Evolutionary conservation across 2,888 invertebrate species (phyloP).

Genomic region (Malthinus seriepunctatus): DNA sequence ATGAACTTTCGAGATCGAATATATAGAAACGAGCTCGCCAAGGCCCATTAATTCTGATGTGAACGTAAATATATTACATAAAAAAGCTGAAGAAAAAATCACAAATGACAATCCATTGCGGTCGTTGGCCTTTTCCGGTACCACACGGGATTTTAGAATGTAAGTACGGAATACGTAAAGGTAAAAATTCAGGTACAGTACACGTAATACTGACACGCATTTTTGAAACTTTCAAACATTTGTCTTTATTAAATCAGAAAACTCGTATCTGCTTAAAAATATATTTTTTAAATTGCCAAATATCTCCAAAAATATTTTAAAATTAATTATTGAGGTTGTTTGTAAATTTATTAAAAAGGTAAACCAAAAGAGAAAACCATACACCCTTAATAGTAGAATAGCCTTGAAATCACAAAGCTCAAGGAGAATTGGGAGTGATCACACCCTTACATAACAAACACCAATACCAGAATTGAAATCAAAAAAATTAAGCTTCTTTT

Average conservation of each 20-base stretch:
- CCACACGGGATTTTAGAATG: slow-evolving; percentile 33
- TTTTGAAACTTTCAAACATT: slow-evolving; percentile 38
- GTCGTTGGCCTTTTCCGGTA: slow-evolving; percentile 35
- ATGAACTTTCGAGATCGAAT: slow-evolving; percentile 11
- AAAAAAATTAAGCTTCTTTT: no score
- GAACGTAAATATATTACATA: slow-evolving; percentile 34
- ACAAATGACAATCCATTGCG: slow-evolving; percentile 35
- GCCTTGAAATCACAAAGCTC: no score
- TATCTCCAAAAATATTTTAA: no score
- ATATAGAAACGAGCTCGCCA: slow-evolving; percentile 31
- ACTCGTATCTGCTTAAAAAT: slow-evolving; percentile 3
- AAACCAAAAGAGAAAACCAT: no score
- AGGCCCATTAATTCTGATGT: slow-evolving; percentile 33
- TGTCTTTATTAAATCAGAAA: slow-evolving; percentile 29
- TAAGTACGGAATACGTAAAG: slow-evolving; percentile 27
- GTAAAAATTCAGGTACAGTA: slow-evolving; percentile 23
- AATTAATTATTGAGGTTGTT: no score
- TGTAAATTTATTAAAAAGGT: no score
- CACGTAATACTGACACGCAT: slow-evolving; percentile 39
- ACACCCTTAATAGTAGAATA: no score
- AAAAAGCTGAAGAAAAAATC: slow-evolving; percentile 33
- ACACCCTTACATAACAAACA: no score
- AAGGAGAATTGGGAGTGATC: no score
- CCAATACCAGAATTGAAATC: no score
- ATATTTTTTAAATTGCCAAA: no score